Evolutionary conservation across 2,113 vertebrate genomes (phyloP).

Genomic region (Gulo gulo): DNA sequence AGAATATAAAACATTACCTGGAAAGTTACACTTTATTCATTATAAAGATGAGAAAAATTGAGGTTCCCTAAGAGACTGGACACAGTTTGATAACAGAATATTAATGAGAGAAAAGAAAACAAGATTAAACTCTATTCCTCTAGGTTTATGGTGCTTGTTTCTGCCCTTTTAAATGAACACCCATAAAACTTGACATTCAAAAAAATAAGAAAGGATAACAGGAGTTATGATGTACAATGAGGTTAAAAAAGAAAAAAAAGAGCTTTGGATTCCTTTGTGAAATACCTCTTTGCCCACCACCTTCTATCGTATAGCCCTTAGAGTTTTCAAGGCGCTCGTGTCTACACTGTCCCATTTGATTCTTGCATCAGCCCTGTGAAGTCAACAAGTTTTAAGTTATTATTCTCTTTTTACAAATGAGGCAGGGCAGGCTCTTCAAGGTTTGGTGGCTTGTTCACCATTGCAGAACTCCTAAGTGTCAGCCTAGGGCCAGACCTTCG

Average conservation of each 20-base stretch:
- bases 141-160: neutral
- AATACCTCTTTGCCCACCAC: neutral
- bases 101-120: neutral
- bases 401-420: neutral
- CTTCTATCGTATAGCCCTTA: neutral
- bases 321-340: neutral
- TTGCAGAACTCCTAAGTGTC: neutral
- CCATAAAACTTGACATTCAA: neutral
- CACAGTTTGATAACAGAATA: neutral
- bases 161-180: slow-evolving; percentile 10
- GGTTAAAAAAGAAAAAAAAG: neutral
- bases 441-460: neutral
- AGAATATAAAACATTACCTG: neutral
- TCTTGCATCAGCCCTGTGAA: neutral
- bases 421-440: neutral
- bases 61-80: neutral
- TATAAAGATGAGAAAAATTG: neutral
- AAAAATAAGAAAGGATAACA: neutral
- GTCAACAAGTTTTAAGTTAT: neutral
- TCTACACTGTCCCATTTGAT: neutral
- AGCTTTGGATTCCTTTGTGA: neutral
- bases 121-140: neutral
- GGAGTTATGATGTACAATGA: slow-evolving; percentile 1
- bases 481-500: neutral
- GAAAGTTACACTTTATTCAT: neutral